Base-by-base conservation (phyloP, 2,888 invertebrate species). In the Parnassius mnemosyne region DNA sequence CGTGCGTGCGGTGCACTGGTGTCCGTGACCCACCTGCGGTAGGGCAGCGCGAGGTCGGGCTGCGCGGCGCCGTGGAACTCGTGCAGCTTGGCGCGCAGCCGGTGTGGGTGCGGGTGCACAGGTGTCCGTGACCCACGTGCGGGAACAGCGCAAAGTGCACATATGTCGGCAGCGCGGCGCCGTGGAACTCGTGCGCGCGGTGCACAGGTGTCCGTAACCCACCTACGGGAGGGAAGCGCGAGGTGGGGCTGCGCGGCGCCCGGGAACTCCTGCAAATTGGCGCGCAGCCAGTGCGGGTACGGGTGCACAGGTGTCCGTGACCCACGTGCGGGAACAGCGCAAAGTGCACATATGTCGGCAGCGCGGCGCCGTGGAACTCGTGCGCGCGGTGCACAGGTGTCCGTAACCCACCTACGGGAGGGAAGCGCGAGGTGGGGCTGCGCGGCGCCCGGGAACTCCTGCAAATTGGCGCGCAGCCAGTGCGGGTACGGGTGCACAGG, bases 221-320 rank as follows among this genome's bases (percentile, higher is more conserved):
- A 93, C 93, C 92, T 92, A 71, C 94, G 84, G 70, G 94, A 89
- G 55, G 94, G 93, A 79, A 94, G 80, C 65, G 94, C 90, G 65
- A 94, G 90, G 78, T 94, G 93, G 7, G 88, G 87, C 67, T 94
- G 86, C 53, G 83, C 82, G 68, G 95, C 95, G 0, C 97, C 97
- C 78, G 97, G 97, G 82, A 97, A 97, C 87, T 97, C 97, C 59
- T 93, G 93, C 63, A 98, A 91, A 80, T 97, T 96, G 61, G 94
- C 93, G 75, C 97, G 94, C 61, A 98, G 87, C 3, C 95, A 93
- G 73, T 97, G 96, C n/a, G n/a, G n/a, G n/a, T n/a, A n/a, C n/a
- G n/a, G 92, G 12, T 46, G 10, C 46, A 10, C 46, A 20, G 46
- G 12, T 12, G 12, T 10, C 10, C 1, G 10, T 12, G 46, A 20